A percentile compares a stretch with the other conserved stretches of the same genome.
These are phyloP conservation scores for Portevinia maculata DNA, from an alignment of 2,888 invertebrate genomes.

Conservation along the genomic window DNA sequence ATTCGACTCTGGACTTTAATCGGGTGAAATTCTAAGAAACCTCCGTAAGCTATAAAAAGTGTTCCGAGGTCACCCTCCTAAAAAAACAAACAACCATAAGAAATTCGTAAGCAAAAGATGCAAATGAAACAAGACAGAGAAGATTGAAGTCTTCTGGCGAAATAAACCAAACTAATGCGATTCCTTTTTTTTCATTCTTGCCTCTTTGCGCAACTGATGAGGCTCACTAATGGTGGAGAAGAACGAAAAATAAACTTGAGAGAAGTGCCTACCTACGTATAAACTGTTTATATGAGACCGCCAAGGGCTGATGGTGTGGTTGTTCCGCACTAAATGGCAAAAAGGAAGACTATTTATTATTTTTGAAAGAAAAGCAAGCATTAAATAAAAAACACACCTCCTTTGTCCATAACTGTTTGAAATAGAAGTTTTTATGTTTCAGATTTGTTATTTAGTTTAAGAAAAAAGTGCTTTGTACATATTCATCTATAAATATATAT, in stretches of 20 bases:
- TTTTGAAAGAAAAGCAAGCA: slow-evolving; percentile 4
- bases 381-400: not conserved
- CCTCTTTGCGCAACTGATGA: slow-evolving; percentile 12
- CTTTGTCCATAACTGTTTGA: not conserved
- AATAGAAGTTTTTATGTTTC: not conserved
- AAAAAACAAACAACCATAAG: slow-evolving; percentile 17
- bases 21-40: slow-evolving; percentile 62
- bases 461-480: slow-evolving; percentile 31
- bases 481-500: too few relatives aligned
- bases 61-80: slow-evolving; percentile 58
- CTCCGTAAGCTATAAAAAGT: slow-evolving; percentile 64
- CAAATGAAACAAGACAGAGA: slow-evolving; percentile 36
- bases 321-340: slow-evolving; percentile 54
- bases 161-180: slow-evolving; percentile 38
- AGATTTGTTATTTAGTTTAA: not conserved
- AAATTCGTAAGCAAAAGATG: slow-evolving; percentile 16
- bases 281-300: slow-evolving; percentile 25
- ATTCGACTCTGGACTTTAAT: slow-evolving; percentile 37
- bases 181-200: slow-evolving; percentile 16
- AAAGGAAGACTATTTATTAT: slow-evolving; percentile 43
- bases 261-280: not conserved
- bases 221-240: slow-evolving; percentile 7
- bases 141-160: slow-evolving; percentile 47
- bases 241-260: slow-evolving; percentile 6
- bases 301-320: slow-evolving; percentile 60